phyloP scores from a whole-genome alignment of 2,888 invertebrate genomes.

The Agrotis ipsilon region DNA sequence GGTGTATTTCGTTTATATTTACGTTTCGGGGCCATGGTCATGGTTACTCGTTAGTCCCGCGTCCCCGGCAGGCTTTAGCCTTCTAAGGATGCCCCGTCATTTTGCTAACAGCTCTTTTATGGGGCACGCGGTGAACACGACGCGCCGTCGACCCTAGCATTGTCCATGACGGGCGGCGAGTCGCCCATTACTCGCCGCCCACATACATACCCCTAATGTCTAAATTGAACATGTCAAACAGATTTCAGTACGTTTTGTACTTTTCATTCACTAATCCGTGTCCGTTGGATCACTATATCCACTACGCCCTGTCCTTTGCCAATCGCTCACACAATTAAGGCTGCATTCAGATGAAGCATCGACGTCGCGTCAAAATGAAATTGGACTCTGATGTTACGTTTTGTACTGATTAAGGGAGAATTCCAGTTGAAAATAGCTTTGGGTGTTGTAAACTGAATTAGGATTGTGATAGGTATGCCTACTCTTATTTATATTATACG shows the following conservation, averaged over 20 bases:
- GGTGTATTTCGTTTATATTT: no score
- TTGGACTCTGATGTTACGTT: background rate
- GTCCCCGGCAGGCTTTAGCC: no score
- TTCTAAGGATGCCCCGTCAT: no score
- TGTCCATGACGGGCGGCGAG: no score
- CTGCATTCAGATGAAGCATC: background rate
- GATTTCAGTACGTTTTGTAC: background rate
- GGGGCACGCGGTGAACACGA: no score
- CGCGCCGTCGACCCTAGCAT: no score
- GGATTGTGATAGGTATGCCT: no score
- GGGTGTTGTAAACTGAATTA: background rate
- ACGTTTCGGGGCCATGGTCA: no score
- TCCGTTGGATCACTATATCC: background rate
- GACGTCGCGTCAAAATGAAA: conserved; percentile 1
- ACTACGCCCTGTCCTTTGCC: background rate
- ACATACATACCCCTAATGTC: background rate
- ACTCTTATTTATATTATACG: no score
- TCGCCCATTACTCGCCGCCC: no score
- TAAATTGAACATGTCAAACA: background rate
- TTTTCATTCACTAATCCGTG: background rate
- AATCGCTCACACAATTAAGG: conserved; percentile 1
- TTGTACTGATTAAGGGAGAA: conserved; percentile 3
- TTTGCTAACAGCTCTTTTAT: no score
- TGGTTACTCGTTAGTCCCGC: no score
- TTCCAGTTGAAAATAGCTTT: background rate